These are phyloP conservation scores for Phylloscopus whistleri DNA, from an alignment of 2,113 vertebrate species.

Conservation along the genomic window DNA sequence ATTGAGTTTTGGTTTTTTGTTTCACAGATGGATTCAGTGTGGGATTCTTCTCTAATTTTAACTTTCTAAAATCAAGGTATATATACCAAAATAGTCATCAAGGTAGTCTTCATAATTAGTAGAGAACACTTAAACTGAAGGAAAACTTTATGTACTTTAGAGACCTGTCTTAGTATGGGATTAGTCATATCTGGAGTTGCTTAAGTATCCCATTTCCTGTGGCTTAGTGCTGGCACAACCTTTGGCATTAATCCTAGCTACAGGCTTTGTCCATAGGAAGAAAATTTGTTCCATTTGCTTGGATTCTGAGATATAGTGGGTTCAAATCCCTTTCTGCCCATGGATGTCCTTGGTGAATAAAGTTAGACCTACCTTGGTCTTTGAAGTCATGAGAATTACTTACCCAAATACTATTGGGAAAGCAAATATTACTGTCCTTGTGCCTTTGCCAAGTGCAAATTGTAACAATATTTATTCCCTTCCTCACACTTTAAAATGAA, in stretches of 20 bases:
- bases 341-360: background rate
- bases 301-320: background rate
- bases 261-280: background rate
- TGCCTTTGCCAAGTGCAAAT: background rate
- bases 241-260: background rate
- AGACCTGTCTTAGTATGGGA: background rate
- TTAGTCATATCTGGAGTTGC: background rate
- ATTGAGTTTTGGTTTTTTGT: background rate
- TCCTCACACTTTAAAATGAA: background rate
- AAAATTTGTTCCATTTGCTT: background rate
- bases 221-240: background rate
- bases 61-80: background rate
- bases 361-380: background rate
- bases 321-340: background rate
- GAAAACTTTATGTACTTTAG: background rate
- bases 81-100: background rate
- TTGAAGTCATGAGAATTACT: background rate
- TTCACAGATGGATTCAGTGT: background rate
- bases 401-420: background rate
- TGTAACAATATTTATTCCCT: background rate
- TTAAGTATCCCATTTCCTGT: background rate
- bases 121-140: background rate
- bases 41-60: background rate
- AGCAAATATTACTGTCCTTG: background rate
- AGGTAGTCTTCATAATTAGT: background rate